phyloP scores from a whole-genome alignment of 2,113 vertebrate species.

The Oncorhynchus clarkii region DNA sequence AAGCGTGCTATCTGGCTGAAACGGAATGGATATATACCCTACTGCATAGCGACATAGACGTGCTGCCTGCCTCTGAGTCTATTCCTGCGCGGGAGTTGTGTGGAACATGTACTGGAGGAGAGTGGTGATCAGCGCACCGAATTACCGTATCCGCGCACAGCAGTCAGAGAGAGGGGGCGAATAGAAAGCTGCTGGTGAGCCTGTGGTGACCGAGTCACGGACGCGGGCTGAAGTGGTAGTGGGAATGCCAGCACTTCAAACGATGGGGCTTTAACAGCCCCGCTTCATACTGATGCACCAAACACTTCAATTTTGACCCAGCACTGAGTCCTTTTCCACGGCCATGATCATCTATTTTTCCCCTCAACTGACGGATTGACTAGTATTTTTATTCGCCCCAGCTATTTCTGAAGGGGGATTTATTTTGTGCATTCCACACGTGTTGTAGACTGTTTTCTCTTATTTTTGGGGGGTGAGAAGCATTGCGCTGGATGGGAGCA shows the following conservation, averaged over 20 bases:
- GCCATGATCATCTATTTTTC: constrained; percentile 23
- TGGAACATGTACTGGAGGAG: constrained; percentile 63
- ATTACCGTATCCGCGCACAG: constrained; percentile 46
- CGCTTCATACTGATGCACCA: constrained; percentile 34
- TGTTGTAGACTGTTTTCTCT: background rate
- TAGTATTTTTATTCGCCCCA: background rate
- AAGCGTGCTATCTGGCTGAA: constrained; percentile 32
- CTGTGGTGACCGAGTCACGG: constrained; percentile 2
- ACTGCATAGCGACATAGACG: constrained; percentile 55
- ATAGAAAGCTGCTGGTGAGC: background rate
- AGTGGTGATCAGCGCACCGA: constrained; percentile 57
- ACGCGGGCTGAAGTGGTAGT: background rate
- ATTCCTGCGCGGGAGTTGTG: constrained; percentile 57
- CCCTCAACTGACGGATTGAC: constrained; percentile 28
- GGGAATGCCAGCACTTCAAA: constrained; percentile 41
- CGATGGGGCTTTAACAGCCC: constrained; percentile 51
- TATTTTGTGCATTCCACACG: background rate
- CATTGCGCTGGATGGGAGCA: constrained; percentile 33
- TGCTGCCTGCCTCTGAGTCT: constrained; percentile 13
- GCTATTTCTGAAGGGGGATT: background rate
- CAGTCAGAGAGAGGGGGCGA: constrained; percentile 6
- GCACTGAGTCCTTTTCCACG: constrained; percentile 29
- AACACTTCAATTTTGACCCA: constrained; percentile 51
- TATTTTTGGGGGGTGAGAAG: background rate
- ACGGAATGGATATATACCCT: constrained; percentile 1